A percentile compares a stretch with the other conserved stretches of the same genome.
Evolutionary conservation across 2,888 invertebrate species (phyloP).

Genomic region (Pteria penguin): DNA sequence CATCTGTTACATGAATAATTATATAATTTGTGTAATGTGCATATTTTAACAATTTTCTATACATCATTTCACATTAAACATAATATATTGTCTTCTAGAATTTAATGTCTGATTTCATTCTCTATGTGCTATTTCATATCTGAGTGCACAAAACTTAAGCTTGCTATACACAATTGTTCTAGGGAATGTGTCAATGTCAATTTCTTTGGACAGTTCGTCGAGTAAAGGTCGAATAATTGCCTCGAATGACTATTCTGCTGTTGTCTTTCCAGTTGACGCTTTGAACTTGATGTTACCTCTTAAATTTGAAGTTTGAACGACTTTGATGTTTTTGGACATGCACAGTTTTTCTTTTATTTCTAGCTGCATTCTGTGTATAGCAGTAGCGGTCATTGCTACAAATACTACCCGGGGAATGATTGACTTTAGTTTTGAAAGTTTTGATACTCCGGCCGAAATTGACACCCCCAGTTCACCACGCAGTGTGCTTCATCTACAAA

Average conservation of each 20-base stretch:
- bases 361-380: not conserved
- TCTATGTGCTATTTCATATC: not conserved
- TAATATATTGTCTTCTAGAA: not conserved
- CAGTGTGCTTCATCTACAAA: constrained; percentile 2
- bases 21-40: not conserved
- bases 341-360: constrained; percentile 3
- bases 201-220: not conserved
- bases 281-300: not conserved
- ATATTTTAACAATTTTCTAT: not conserved
- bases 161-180: constrained; percentile 13
- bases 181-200: not conserved
- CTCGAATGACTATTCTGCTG: constrained; percentile 8
- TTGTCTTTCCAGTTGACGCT: constrained; percentile 9
- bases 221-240: no score
- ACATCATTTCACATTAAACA: not conserved
- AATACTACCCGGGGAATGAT: not conserved
- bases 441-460: constrained; percentile 12
- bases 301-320: not conserved
- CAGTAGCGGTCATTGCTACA: not conserved
- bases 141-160: not conserved
- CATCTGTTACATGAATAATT: not conserved
- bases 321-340: not conserved
- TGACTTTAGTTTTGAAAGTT: constrained; percentile 17
- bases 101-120: not conserved
- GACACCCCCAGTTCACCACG: constrained; percentile 6